Conservation (phyloP, 2,888 invertebrate species). For the Dasypogon diadema region DNA sequence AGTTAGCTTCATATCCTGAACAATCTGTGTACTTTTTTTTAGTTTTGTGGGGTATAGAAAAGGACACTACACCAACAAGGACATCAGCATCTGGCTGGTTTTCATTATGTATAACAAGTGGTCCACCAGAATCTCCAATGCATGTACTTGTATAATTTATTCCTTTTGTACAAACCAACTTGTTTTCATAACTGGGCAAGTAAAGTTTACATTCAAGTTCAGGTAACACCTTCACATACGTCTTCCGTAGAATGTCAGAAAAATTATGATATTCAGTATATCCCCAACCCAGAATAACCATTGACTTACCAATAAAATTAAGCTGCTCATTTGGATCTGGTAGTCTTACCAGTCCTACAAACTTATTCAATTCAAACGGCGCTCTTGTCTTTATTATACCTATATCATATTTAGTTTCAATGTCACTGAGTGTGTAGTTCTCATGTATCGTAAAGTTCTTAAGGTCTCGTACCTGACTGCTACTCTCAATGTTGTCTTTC, state of each 20-base stretch:
- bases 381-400: neutral
- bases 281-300: slow-evolving; percentile 1
- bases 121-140: slow-evolving; percentile 3
- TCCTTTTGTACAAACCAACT: slow-evolving; percentile 1
- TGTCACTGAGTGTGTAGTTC: neutral
- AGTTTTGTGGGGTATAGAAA: neutral
- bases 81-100: neutral
- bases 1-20: neutral
- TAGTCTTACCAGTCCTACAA: neutral
- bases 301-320: neutral
- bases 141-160: neutral
- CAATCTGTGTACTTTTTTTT: neutral
- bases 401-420: neutral
- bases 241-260: neutral
- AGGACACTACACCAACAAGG: neutral
- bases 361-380: neutral
- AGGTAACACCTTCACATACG: neutral
- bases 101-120: neutral
- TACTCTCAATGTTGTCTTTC: neutral
- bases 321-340: neutral
- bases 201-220: neutral
- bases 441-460: neutral
- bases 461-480: neutral
- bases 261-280: neutral
- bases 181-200: neutral